Conservation (phyloP, 2,797 vertebrate genomes). For the Otolemur crassicaudatus region DNA sequence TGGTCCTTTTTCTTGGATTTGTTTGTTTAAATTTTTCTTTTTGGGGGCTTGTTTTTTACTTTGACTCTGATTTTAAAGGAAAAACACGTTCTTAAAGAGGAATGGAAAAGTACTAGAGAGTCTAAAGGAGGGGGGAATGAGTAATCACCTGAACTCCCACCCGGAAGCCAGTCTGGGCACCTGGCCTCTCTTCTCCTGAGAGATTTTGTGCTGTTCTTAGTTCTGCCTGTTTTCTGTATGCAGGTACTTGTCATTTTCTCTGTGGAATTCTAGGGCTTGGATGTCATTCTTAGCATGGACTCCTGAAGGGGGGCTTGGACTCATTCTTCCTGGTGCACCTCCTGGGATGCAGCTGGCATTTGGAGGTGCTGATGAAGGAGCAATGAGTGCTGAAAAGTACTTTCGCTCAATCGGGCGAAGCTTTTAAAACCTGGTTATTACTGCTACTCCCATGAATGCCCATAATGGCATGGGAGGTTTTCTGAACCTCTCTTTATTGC, state of each 20-base stretch:
- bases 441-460: not conserved
- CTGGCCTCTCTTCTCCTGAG: not conserved
- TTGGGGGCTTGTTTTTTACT: not conserved
- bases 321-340: not conserved
- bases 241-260: not conserved
- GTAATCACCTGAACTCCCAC: fast-evolving
- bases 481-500: not conserved
- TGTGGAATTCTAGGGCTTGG: not conserved
- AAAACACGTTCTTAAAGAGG: not conserved
- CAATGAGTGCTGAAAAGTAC: not conserved
- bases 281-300: not conserved
- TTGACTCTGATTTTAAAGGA: conserved; percentile 20
- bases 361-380: not conserved
- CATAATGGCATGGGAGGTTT: not conserved
- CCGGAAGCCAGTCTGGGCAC: not conserved
- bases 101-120: not conserved
- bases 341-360: not conserved
- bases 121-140: not conserved
- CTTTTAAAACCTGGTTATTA: conserved; percentile 35
- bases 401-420: not conserved
- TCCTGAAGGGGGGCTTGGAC: not conserved
- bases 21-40: not conserved
- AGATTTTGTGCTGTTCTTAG: not conserved
- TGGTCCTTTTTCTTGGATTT: not conserved
- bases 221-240: not conserved